Base-by-base conservation (phyloP, 2,113 vertebrate species). In the Pungitius pungitius region DNA sequence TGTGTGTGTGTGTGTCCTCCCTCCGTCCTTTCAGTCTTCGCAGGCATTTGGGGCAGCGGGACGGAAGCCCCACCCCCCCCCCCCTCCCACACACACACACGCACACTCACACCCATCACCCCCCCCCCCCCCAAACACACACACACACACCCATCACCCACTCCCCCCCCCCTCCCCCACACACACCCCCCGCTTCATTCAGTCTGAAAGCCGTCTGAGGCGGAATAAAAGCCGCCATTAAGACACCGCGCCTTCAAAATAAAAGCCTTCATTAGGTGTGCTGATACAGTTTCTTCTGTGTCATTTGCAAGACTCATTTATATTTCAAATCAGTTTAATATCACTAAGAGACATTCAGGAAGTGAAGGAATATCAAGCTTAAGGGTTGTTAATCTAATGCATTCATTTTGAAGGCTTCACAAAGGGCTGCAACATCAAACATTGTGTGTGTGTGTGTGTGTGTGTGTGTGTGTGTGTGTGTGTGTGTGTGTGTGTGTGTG, bases 151-250 rank as follows among this genome's bases (percentile, higher is more conserved):
- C 0, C 49, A 40, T 8, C 4, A 4, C 4, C 35, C 35, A 37
- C 35, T 5, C 35, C 4, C 35, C 4, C 67, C 71, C 66, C 75
- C 42, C 59, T 0, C 51, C 30, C 54, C 10, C 51, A 4, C 55
- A 33, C 59, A 67, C 60, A 39, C 17, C 27, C 17, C n/a, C 9
- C 17, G n/a, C 65, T 65, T 61, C 67, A 70, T 66, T 62, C 37
- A 85, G 52, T 40, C 72, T n/a, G 49, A 43, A 8, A 22, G 94
- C 94, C 94, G 65, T 81, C 87, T 45, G 59, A 3, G 30, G 30
- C 2, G 5, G 30, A 30, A 30, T 30, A 30, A 27, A 56, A 47
- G 69, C 12, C 40, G 66, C 69, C 74, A 30, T 30, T 30, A 30
- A 30, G 30, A 30, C 30, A 5, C 30, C 30, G 30, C 30, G 30